Evolutionary conservation across 2,797 vertebrate species (phyloP).

Genomic region (Garrulus glandarius): DNA sequence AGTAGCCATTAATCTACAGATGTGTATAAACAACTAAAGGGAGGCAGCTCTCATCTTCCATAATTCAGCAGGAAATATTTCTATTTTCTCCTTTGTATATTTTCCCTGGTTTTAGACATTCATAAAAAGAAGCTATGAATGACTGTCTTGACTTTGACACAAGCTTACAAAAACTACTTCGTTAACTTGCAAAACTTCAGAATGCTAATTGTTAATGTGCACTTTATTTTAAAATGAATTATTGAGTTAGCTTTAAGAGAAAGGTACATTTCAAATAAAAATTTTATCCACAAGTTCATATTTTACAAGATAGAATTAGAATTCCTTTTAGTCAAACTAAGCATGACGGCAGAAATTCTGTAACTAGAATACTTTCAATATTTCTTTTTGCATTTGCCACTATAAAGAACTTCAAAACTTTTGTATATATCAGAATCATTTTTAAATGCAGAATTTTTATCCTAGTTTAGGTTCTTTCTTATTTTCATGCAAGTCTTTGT

Average conservation of each 20-base stretch:
- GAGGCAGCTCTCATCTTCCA: background rate
- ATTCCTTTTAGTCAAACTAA: background rate
- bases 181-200: background rate
- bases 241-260: background rate
- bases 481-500: background rate
- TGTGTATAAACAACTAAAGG: background rate
- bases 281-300: background rate
- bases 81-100: background rate
- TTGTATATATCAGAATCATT: background rate
- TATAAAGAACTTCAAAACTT: background rate
- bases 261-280: background rate
- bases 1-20: slow-evolving; percentile 1
- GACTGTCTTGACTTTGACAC: background rate
- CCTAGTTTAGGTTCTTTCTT: background rate
- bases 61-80: slow-evolving; percentile 19
- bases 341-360: background rate
- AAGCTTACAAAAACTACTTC: background rate
- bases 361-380: background rate
- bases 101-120: background rate
- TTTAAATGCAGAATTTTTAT: background rate
- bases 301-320: background rate
- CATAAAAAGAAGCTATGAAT: background rate
- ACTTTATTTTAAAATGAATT: background rate
- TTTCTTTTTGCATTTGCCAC: background rate
- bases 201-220: background rate